A percentile compares a stretch with the other conserved stretches of the same genome.
phyloP scores from a whole-genome alignment of 2,888 invertebrate genomes.

The Rhodophaea formosa region DNA sequence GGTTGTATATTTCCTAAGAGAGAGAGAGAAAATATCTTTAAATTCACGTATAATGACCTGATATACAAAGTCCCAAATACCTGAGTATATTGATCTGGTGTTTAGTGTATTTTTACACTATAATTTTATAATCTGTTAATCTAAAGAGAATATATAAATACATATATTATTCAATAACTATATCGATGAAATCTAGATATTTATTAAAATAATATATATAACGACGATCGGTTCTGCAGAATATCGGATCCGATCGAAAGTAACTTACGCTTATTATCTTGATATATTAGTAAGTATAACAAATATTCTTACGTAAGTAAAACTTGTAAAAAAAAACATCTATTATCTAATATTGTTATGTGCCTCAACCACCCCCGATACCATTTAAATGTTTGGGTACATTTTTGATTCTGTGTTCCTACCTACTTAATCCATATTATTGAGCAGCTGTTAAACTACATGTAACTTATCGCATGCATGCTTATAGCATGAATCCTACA shows the following conservation, averaged over 20 bases:
- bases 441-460: no score
- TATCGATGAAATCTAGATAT: conserved; percentile 39
- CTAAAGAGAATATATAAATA: conserved; percentile 39
- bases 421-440: no score
- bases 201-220: conserved; percentile 45
- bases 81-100: conserved; percentile 50
- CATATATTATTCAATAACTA: conserved; percentile 30
- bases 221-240: conserved; percentile 51
- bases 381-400: conserved; percentile 29
- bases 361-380: conserved; percentile 68
- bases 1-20: conserved; percentile 70
- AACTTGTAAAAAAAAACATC: conserved; percentile 49
- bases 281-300: conserved; percentile 71
- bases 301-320: conserved; percentile 66
- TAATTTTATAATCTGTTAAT: conserved; percentile 52
- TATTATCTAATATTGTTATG: conserved; percentile 63
- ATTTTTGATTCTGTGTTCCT: not conserved
- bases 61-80: conserved; percentile 46
- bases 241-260: conserved; percentile 57
- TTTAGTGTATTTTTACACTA: conserved; percentile 63
- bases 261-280: conserved; percentile 78
- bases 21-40: conserved; percentile 67
- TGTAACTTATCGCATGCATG: no score
- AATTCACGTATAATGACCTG: conserved; percentile 47
- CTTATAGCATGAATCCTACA: no score